phyloP scores from a whole-genome alignment of 2,888 invertebrate species.

The Tenthredo amoena region DNA sequence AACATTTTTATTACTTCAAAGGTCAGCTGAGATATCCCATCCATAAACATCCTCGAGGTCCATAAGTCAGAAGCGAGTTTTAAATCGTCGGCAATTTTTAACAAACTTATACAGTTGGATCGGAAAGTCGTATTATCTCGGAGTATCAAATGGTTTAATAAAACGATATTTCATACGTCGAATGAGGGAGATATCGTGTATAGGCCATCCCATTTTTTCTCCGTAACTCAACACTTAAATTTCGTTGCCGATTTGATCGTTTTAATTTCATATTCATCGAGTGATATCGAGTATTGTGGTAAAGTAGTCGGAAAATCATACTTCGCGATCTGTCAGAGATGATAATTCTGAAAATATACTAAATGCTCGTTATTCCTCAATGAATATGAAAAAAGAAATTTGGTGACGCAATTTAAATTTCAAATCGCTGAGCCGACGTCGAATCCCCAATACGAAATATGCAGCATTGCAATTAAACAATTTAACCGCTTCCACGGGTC shows the following conservation, averaged over 20 bases:
- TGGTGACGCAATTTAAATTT: too few relatives aligned
- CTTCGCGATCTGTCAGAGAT: background rate
- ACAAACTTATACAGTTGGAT: background rate
- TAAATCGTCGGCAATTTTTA: background rate
- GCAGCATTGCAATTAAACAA: background rate
- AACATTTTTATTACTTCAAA: slow-evolving; percentile 1
- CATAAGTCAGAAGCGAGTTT: background rate
- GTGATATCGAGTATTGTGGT: too few relatives aligned
- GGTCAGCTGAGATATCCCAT: background rate
- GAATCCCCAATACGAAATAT: too few relatives aligned
- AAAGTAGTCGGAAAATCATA: background rate
- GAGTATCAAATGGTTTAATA: background rate
- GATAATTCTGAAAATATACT: background rate
- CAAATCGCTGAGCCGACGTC: too few relatives aligned
- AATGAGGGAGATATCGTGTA: background rate
- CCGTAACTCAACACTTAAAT: background rate
- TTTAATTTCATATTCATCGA: background rate
- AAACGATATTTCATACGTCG: background rate
- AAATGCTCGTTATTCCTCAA: background rate
- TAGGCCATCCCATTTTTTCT: too few relatives aligned
- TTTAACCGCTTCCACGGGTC: background rate
- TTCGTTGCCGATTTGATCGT: background rate
- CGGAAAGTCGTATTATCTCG: too few relatives aligned
- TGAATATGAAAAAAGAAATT: too few relatives aligned
- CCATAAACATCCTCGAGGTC: background rate